These are phyloP conservation scores for Ctenopoma multispine DNA, from an alignment of 2,797 vertebrate species.

Conservation along the genomic window DNA sequence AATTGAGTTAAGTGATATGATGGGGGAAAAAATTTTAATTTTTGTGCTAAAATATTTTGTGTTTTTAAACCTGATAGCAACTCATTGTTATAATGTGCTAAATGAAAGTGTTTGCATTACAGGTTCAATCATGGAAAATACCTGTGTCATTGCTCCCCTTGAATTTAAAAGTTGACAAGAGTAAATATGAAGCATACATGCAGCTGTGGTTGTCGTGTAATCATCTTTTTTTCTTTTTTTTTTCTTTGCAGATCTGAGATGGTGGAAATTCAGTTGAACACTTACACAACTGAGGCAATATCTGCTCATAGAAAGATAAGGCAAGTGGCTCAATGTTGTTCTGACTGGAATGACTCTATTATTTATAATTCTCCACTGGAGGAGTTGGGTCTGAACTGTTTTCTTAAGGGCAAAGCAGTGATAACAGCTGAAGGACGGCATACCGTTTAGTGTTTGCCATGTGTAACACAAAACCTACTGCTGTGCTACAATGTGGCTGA, in stretches of 20 bases:
- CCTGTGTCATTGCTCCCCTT: too few species aligned
- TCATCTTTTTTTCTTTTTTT: background rate
- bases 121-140: background rate
- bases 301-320: conserved; percentile 87
- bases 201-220: background rate
- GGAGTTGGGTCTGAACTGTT: background rate
- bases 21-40: background rate
- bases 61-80: background rate
- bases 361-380: background rate
- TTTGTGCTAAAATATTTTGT: background rate
- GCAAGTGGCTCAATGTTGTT: conserved; percentile 66
- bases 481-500: background rate
- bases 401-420: background rate
- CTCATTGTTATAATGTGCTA: background rate
- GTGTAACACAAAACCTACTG: background rate
- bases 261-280: conserved; percentile 87
- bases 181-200: background rate
- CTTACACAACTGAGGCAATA: conserved; percentile 86
- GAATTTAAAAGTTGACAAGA: background rate
- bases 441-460: background rate
- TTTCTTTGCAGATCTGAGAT: conserved; percentile 84
- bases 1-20: too few species aligned
- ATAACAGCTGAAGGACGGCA: background rate
- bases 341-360: background rate
- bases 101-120: background rate